Evolutionary conservation across 2,113 vertebrate species (phyloP).

Genomic region (human (Homo sapiens)): GRCh38 chr6:155068501-155069000

Average conservation of each 20-base stretch:
- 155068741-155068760: not conserved
- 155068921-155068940: not conserved
- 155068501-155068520: too few species aligned
- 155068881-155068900: not conserved
- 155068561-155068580: not conserved
- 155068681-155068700: not conserved
- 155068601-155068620: not conserved
- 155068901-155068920: not conserved
- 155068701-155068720: not conserved
- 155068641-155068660: not conserved
- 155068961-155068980: too few species aligned
- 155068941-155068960: too few species aligned
- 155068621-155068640: not conserved
- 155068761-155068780: not conserved
- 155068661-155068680: not conserved
- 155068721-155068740: not conserved
- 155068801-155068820: too few species aligned
- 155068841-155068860: not conserved
- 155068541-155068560: not conserved
- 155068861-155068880: not conserved
- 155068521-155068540: not conserved
- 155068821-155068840: not conserved
- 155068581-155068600: not conserved
- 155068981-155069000: too few species aligned
- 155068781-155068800: too few species aligned